Conservation (phyloP, 64 coral and sea anemone species). For the Porites lutea region DNA sequence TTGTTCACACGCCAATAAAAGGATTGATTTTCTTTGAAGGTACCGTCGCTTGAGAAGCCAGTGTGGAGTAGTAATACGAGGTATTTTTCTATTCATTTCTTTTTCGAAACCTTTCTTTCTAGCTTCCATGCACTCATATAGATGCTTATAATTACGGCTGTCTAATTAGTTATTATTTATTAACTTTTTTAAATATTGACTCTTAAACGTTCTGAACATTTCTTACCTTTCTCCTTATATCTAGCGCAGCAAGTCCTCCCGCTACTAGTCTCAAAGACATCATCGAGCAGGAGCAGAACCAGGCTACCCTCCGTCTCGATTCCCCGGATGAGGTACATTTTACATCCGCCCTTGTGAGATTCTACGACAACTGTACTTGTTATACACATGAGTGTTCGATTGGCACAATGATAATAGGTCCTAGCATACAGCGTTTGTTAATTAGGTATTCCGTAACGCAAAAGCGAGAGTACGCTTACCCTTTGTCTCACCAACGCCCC, state of each 20-base stretch:
- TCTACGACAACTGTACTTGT: too few relatives aligned
- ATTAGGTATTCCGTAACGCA: too few relatives aligned
- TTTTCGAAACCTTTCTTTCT: too few relatives aligned
- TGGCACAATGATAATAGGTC: too few relatives aligned
- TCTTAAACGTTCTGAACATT: background rate
- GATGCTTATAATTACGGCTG: too few relatives aligned
- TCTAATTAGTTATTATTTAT: too few relatives aligned
- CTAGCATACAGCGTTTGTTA: too few relatives aligned
- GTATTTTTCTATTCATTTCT: background rate
- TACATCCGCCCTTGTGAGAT: background rate
- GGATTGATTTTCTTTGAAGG: background rate
- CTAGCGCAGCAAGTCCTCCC: conserved; percentile 37
- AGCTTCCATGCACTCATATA: too few relatives aligned
- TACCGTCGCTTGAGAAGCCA: conserved; percentile 1
- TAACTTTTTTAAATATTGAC: background rate
- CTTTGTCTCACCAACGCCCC: too few relatives aligned
- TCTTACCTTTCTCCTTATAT: background rate
- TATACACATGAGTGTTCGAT: too few relatives aligned
- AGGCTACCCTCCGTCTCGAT: background rate
- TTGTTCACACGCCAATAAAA: too few relatives aligned
- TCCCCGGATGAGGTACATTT: background rate
- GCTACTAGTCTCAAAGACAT: conserved; percentile 34
- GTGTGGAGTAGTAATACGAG: conserved; percentile 18
- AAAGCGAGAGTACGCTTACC: too few relatives aligned
- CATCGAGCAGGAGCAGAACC: conserved; percentile 55